A percentile compares a stretch with the other conserved stretches of the same genome.
These are phyloP conservation scores for Molothrus ater DNA, from an alignment of 2,797 vertebrate genomes.

Conservation along the genomic window DNA sequence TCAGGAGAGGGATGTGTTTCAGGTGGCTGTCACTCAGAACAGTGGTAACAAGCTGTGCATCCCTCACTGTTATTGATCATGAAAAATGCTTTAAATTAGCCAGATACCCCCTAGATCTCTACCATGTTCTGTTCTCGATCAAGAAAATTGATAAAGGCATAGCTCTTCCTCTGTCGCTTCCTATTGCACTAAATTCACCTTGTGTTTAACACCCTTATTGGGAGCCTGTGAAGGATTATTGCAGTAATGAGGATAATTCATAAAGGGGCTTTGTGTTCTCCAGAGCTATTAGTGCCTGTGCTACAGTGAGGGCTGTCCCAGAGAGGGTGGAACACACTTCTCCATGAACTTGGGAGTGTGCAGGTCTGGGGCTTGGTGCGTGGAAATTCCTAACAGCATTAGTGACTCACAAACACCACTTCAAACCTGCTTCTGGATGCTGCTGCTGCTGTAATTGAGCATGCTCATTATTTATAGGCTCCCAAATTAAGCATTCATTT, in stretches of 20 bases:
- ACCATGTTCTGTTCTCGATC: not conserved
- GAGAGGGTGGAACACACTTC: not conserved
- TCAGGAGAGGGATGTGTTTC: not conserved
- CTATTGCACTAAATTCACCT: not conserved
- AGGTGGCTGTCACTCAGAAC: not conserved
- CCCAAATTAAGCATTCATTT: slow-evolving; percentile 74
- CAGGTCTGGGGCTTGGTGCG: not conserved
- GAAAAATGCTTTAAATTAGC: not conserved
- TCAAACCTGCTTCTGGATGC: slow-evolving; percentile 51
- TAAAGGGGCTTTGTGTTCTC: not conserved
- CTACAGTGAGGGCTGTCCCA: not conserved
- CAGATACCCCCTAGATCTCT: not conserved
- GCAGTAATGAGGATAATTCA: slow-evolving; percentile 7
- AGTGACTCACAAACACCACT: slow-evolving; percentile 19
- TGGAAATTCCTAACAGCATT: slow-evolving; percentile 39
- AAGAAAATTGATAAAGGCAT: not conserved
- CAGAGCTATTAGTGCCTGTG: not conserved
- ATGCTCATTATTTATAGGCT: slow-evolving; percentile 67
- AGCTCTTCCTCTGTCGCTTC: not conserved
- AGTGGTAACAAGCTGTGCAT: not conserved
- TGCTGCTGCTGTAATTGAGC: slow-evolving; percentile 44
- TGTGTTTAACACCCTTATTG: not conserved
- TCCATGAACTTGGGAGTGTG: not conserved
- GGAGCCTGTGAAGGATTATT: not conserved
- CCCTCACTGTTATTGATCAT: not conserved